Conservation (phyloP, 1,140 invertebrate species). For the Drosophila suzukii region DNA sequence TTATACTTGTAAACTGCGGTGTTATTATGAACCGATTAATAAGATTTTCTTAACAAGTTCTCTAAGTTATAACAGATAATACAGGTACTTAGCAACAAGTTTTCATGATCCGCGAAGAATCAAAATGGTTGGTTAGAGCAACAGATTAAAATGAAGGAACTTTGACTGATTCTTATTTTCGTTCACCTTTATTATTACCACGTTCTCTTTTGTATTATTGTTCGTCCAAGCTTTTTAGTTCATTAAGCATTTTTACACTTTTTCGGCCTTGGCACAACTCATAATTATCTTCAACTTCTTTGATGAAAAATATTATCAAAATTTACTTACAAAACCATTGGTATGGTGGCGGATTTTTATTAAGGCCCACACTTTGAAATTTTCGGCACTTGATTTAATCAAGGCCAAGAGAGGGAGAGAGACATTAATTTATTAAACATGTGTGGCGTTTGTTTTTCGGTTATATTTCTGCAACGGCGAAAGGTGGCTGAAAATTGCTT, state of each 20-base stretch:
- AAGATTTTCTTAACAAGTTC: too few relatives aligned
- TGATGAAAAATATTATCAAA: constrained; percentile 23
- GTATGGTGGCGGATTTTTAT: constrained; percentile 11
- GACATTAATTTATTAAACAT: constrained; percentile 47
- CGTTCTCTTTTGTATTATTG: constrained; percentile 26
- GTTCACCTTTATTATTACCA: not conserved
- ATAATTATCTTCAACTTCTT: constrained; percentile 44
- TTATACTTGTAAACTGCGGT: not conserved
- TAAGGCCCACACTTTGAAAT: constrained; percentile 30
- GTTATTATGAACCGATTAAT: too few relatives aligned
- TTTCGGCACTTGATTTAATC: constrained; percentile 36
- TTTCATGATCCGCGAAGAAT: too few relatives aligned
- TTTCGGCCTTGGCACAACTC: constrained; percentile 38
- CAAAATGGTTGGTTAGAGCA: not conserved
- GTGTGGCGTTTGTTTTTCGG: constrained; percentile 29
- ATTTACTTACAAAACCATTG: constrained; percentile 33
- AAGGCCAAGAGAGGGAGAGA: constrained; percentile 42
- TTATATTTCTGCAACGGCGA: constrained; percentile 15
- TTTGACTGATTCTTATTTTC: not conserved
- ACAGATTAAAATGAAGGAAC: not conserved
- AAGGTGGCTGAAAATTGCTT: constrained; percentile 33
- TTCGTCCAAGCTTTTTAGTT: constrained; percentile 1
- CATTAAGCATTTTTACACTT: constrained; percentile 16
- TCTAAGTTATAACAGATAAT: too few relatives aligned
- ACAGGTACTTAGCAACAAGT: too few relatives aligned